Evolutionary conservation across 2,797 vertebrate species (phyloP).

Genomic region (Poeciliopsis presidionis): DNA sequence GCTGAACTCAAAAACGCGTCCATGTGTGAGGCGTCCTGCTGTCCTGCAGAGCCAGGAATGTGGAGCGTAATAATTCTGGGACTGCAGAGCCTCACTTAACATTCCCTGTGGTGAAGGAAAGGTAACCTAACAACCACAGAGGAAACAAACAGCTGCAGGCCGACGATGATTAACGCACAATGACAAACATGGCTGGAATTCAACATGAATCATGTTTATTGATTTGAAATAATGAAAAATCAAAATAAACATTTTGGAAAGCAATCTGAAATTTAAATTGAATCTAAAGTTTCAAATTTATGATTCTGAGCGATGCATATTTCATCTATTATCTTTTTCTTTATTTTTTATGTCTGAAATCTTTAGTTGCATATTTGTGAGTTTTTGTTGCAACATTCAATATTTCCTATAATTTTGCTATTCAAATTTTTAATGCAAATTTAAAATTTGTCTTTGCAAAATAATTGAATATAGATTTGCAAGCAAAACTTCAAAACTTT

Average conservation of each 20-base stretch:
- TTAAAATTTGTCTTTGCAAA: not conserved
- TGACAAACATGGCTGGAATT: not conserved
- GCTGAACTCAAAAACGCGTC: slow-evolving; percentile 1
- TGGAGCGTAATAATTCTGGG: slow-evolving; percentile 8
- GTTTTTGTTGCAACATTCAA: not conserved
- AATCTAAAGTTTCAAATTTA: not conserved
- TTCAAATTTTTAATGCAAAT: not conserved
- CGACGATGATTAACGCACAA: slow-evolving; percentile 2
- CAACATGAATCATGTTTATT: slow-evolving; percentile 2
- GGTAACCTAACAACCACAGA: slow-evolving; percentile 62
- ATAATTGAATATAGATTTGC: not conserved
- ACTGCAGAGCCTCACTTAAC: slow-evolving; percentile 69
- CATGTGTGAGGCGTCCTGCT: not conserved
- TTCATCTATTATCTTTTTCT: not conserved
- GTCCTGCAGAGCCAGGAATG: slow-evolving; percentile 38
- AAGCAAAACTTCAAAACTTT: not conserved
- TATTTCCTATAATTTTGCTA: not conserved
- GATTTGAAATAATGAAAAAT: not conserved
- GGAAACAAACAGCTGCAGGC: slow-evolving; percentile 59
- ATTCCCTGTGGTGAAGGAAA: slow-evolving; percentile 48
- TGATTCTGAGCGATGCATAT: not conserved
- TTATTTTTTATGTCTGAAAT: not conserved
- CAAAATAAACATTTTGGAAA: not conserved
- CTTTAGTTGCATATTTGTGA: not conserved
- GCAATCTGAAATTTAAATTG: not conserved